Base-by-base conservation (phyloP, 1,140 invertebrate genomes). In the Brachionus rotundiformis region DNA sequence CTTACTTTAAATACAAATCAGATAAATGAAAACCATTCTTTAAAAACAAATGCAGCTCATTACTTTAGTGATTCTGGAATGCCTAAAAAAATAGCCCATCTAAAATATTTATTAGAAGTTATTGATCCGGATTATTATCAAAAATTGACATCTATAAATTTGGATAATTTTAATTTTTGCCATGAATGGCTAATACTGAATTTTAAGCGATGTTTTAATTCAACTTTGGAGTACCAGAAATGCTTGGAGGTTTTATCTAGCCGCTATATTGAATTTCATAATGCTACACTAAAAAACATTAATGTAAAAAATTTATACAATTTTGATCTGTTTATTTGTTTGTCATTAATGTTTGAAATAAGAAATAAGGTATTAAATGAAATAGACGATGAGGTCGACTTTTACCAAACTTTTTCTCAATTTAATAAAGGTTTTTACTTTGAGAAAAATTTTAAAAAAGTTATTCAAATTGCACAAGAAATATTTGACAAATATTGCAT, bases 401-500 rank as follows among this genome's bases (percentile, higher is more conserved):
- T 63, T 63, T 79, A 31, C 41, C 47, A 79, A 54, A 39, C n/a
- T 23, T 79, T 79, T 63, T 33, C 47, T 2, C n/a, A 79, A 27
- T 79, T 79, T 29, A 79, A 79, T 63, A 63, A 54, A 79, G 41
- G 59, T 7, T 27, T 31, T n/a, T 41, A 29, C 25, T 59, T 79
- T 63, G 16, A 36, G 13, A 19, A 13, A 19, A 79, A 79, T 27
- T 79, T 79, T 59, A 27, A 19, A 23, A 39, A 19, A 39, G 29
- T 79, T 29, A 23, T 59, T 41, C n/a, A 36, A 39, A 23, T 23
- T 2, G 44, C 76, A 16, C n/a, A 79, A 27, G 47, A 79, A 54
- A 79, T 79, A 27, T 79, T 79, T 23, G 76, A 33, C 16, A 54
- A 79, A 16, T 79, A 79, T 79, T 79, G 76, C 29, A 63, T 79